phyloP scores from a whole-genome alignment of 2,113 vertebrate genomes.

The Myrmophylax atrothorax region DNA sequence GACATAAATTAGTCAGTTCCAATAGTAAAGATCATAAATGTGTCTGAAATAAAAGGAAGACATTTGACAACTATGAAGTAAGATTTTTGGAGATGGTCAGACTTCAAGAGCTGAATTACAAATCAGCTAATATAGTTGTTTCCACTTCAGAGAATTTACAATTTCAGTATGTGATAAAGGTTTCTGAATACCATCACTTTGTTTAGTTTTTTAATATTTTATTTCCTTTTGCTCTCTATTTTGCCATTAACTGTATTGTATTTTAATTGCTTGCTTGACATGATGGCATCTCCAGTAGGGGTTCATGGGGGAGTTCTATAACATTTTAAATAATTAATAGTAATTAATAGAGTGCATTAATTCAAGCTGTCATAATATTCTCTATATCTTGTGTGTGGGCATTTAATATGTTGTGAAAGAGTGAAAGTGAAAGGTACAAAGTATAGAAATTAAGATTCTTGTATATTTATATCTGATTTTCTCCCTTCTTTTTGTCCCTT shows the following conservation, averaged over 20 bases:
- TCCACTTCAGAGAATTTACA: background rate
- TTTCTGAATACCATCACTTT: background rate
- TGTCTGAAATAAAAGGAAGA: background rate
- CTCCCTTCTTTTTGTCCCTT: background rate
- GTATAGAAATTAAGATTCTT: background rate
- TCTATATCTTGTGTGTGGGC: background rate
- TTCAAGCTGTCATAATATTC: background rate
- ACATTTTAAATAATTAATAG: conserved; percentile 58
- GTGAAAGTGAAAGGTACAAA: background rate
- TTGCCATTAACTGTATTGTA: conserved; percentile 36
- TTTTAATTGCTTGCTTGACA: conserved; percentile 38
- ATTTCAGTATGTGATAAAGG: background rate
- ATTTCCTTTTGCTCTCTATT: conserved; percentile 9
- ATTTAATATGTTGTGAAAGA: background rate
- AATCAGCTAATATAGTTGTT: background rate
- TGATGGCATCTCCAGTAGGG: background rate
- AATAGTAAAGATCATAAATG: background rate
- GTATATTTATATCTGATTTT: background rate
- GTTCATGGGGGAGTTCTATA: background rate
- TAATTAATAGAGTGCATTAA: conserved; percentile 52
- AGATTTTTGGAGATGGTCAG: background rate
- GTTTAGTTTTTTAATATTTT: conserved; percentile 47
- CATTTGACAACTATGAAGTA: background rate
- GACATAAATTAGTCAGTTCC: background rate
- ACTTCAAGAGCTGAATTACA: background rate